phyloP scores from a whole-genome alignment of 2,797 vertebrate species.

The Diceros bicornis region DNA sequence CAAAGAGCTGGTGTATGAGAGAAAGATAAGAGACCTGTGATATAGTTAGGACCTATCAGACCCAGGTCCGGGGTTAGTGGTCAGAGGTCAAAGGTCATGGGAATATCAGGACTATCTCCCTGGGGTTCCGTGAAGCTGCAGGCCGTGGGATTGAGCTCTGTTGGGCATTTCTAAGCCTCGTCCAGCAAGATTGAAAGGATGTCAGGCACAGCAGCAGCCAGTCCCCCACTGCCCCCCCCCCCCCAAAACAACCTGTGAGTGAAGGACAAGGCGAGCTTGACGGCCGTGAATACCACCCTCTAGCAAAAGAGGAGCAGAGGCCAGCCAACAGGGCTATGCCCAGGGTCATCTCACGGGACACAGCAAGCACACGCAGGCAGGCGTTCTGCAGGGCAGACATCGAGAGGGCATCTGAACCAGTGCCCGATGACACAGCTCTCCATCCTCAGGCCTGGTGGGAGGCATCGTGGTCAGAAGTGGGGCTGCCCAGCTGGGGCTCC shows the following conservation, averaged over 20 bases:
- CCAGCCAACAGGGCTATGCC: neutral
- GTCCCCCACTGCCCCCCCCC: accelerated
- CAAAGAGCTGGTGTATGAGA: neutral
- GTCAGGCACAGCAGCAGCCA: neutral
- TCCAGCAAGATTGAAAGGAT: neutral
- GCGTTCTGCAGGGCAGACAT: neutral
- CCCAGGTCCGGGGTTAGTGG: neutral
- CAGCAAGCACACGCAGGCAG: no score
- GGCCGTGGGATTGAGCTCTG: neutral
- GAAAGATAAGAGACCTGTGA: neutral
- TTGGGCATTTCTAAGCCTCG: neutral
- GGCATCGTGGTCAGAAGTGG: neutral
- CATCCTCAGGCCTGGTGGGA: neutral
- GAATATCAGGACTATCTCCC: neutral
- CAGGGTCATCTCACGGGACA: neutral
- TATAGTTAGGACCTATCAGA: neutral
- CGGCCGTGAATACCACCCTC: neutral
- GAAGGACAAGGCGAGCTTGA: neutral
- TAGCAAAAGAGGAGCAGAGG: neutral
- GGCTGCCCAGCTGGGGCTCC: neutral
- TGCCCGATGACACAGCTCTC: neutral
- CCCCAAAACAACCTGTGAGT: neutral
- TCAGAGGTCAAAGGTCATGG: neutral
- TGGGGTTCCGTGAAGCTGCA: neutral
- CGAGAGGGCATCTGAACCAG: neutral